Evolutionary conservation across 23 tunicate genomes (phyloP).

Genomic region (Trididemnum miniatum): DNA sequence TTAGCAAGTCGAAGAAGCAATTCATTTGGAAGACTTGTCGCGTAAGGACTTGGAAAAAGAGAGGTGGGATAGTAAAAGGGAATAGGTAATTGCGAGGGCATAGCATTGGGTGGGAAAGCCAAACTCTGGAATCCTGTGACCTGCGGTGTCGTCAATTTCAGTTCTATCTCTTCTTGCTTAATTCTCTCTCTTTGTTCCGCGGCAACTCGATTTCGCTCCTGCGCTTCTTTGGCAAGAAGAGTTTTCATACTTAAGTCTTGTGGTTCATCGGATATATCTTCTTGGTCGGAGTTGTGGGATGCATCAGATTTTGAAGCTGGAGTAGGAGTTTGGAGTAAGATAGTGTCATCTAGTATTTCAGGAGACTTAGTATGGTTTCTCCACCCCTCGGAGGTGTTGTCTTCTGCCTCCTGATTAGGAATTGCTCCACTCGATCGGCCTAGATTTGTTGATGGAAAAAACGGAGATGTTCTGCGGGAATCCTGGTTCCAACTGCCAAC

Average conservation of each 20-base stretch:
- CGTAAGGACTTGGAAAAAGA: conserved; percentile 15
- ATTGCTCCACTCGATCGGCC: neutral
- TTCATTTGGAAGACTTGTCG: conserved; percentile 56
- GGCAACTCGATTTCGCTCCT: conserved; percentile 6
- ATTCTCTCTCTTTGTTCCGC: too few species aligned
- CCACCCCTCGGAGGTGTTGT: neutral
- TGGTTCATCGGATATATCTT: conserved; percentile 43
- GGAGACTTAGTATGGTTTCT: neutral
- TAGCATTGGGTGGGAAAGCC: neutral
- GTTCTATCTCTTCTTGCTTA: neutral
- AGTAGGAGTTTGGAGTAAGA: conserved; percentile 35
- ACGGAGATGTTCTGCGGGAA: conserved; percentile 58
- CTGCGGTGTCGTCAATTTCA: neutral
- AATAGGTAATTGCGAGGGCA: conserved; percentile 13
- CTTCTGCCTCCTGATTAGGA: neutral
- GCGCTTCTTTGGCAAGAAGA: conserved; percentile 19
- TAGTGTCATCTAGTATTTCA: conserved; percentile 38
- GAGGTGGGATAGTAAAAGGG: conserved; percentile 44
- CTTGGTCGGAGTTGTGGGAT: neutral
- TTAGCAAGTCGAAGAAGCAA: conserved; percentile 37
- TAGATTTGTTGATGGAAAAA: neutral
- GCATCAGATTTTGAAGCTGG: conserved; percentile 20
- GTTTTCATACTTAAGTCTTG: conserved; percentile 52
- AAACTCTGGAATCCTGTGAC: neutral
- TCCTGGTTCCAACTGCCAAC: conserved; percentile 88